Conservation (phyloP, 1,140 invertebrate species). For the Heterodera carotae region DNA sequence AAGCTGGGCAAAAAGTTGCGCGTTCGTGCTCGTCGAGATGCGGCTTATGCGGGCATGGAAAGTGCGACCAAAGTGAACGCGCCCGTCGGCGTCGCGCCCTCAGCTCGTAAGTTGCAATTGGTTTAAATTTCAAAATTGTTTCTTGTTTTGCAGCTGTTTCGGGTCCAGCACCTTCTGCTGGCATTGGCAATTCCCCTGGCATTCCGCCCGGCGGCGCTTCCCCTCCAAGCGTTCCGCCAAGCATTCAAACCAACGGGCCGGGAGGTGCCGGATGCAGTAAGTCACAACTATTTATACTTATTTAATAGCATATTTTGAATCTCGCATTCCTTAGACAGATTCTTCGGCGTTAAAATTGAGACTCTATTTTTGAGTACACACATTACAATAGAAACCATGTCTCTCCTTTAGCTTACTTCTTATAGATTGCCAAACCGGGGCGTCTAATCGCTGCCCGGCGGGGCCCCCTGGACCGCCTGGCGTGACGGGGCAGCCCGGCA, state of each 20-base stretch:
- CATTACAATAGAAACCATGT: not conserved
- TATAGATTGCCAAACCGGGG: slow-evolving; percentile 51
- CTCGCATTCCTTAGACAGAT: too few relatives aligned
- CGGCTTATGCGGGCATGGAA: slow-evolving; percentile 42
- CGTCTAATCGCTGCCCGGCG: slow-evolving; percentile 60
- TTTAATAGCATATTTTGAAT: too few relatives aligned
- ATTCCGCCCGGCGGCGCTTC: slow-evolving; percentile 39
- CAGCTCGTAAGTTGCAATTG: not conserved
- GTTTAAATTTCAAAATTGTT: not conserved
- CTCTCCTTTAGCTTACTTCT: not conserved
- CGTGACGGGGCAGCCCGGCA: slow-evolving; percentile 41
- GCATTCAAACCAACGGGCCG: slow-evolving; percentile 19
- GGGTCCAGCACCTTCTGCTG: not conserved
- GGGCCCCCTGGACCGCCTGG: slow-evolving; percentile 60
- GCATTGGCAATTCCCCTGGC: slow-evolving; percentile 20
- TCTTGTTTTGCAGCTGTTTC: not conserved
- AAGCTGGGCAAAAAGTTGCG: slow-evolving; percentile 35
- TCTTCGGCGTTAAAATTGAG: too few relatives aligned
- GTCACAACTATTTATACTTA: not conserved
- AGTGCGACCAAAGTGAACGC: slow-evolving; percentile 11
- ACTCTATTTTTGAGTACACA: not conserved
- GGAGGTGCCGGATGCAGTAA: slow-evolving; percentile 47
- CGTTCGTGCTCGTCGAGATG: slow-evolving; percentile 45
- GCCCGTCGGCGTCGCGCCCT: slow-evolving; percentile 10
- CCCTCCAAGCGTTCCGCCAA: slow-evolving; percentile 53